Evolutionary conservation across 2,113 vertebrate genomes (phyloP), one percentile per base, ranked within the genome.

Genomic region (Pelusios castaneus): DNA sequence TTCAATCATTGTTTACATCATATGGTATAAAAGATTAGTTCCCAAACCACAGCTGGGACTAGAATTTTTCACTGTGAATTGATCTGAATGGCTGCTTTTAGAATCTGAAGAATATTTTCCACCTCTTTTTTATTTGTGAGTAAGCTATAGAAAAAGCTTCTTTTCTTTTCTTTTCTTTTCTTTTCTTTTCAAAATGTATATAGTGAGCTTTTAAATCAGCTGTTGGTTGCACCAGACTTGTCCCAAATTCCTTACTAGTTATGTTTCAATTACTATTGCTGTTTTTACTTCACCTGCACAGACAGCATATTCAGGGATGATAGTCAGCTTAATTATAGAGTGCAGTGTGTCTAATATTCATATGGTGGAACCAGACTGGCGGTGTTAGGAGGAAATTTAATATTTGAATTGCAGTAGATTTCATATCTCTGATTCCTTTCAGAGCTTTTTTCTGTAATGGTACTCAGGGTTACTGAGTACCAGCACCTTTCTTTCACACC

Each of bases 31-130:
- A 87, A 45, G 67, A 84, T 34, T 29, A 54, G 5, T 9, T 2
- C 77, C 14, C 56, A 70, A 82, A 80, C 3, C 82, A 4, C 6
- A n/a, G 2, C 31, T 56, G 1, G 3, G 3, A 1, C 0, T 8
- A 41, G 38, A 31, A 3, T 73, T 88, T 94, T 3, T 2, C 82
- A 25, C 25, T 29, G 2, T 2, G 73, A 16, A 8, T 55, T 75
- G 5, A 67, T 9, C 14, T 77, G 34, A 45, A 73, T 77, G 2
- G 81, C 63, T 76, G 1, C 1, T 11, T 84, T 89, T 83, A 75
- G 13, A 75, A 17, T 51, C 54, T 87, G 58, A 60, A 84, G 2
- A 60, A 76, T 29, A 51, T 17, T 82, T 92, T n/a, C 3, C 2
- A 4, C 85, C 79, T 49, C 19, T 70, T 70, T 70, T 88, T 92